A percentile compares a stretch with the other conserved stretches of the same genome.
These are phyloP conservation scores for Colinus virginianus DNA, from an alignment of 2,113 vertebrate species.

Conservation along the genomic window DNA sequence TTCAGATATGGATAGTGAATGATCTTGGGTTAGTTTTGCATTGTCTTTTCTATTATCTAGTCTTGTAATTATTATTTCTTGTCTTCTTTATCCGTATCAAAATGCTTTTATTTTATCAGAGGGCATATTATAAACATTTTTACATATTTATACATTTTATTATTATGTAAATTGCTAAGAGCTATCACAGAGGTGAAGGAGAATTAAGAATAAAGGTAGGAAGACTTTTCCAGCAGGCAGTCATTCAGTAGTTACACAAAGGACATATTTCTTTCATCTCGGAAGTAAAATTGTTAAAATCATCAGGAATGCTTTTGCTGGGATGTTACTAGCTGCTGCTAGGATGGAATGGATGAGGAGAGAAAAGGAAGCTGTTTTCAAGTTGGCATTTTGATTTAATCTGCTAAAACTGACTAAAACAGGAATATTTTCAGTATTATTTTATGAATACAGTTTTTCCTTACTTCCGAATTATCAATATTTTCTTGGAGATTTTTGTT, in stretches of 20 bases:
- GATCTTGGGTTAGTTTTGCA: not conserved
- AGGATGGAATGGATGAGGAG: not conserved
- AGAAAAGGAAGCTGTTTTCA: not conserved
- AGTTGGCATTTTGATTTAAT: not conserved
- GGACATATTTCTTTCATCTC: constrained; percentile 16
- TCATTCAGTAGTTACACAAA: constrained; percentile 29
- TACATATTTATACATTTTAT: constrained; percentile 72
- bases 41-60: not conserved
- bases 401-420: not conserved
- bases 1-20: not conserved
- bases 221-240: constrained; percentile 7
- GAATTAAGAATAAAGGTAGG: constrained; percentile 62
- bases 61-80: constrained; percentile 58
- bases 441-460: not conserved
- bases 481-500: not conserved
- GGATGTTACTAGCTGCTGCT: not conserved
- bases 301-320: not conserved
- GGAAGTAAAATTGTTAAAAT: constrained; percentile 31
- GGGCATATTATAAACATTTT: constrained; percentile 69
- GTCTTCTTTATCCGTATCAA: constrained; percentile 45
- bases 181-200: constrained; percentile 68
- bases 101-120: constrained; percentile 70
- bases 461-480: not conserved
- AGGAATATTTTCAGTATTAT: not conserved
- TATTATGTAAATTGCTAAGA: constrained; percentile 66